These are phyloP conservation scores for Crenuchus spilurus DNA, from an alignment of 2,797 vertebrate species.

Conservation along the genomic window DNA sequence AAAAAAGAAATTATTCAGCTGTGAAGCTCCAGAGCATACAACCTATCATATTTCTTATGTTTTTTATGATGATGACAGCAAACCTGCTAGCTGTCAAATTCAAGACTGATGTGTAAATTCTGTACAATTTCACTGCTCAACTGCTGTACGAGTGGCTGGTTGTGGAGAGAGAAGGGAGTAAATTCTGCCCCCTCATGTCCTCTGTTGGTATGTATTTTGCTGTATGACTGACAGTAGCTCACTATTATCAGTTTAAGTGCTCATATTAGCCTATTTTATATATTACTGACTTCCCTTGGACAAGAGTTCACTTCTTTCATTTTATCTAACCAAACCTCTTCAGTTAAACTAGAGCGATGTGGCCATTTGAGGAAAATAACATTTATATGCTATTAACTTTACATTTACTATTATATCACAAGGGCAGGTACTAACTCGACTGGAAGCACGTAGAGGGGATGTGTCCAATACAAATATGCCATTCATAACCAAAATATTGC, in stretches of 20 bases:
- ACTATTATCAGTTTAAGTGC: background rate
- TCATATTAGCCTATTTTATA: background rate
- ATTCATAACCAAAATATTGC: too few relatives aligned
- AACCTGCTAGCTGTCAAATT: background rate
- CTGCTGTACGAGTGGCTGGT: background rate
- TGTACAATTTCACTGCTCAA: background rate
- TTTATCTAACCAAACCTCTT: too few relatives aligned
- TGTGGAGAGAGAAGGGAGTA: background rate
- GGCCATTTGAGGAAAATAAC: too few relatives aligned
- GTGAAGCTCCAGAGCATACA: background rate
- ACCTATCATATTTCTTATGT: background rate
- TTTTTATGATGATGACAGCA: background rate
- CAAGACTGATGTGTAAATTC: background rate
- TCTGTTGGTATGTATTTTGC: background rate
- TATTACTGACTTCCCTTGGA: too few relatives aligned
- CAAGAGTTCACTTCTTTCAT: too few relatives aligned
- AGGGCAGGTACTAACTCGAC: too few relatives aligned
- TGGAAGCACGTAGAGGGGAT: too few relatives aligned
- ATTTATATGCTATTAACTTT: too few relatives aligned
- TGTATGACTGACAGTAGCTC: background rate
- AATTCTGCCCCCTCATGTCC: slow-evolving; percentile 8
- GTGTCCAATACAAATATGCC: too few relatives aligned
- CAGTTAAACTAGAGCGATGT: too few relatives aligned
- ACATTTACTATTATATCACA: too few relatives aligned
- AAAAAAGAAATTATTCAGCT: too few relatives aligned